Base-by-base conservation (phyloP, 2,113 vertebrate species). In the Cervus canadensis region DNA sequence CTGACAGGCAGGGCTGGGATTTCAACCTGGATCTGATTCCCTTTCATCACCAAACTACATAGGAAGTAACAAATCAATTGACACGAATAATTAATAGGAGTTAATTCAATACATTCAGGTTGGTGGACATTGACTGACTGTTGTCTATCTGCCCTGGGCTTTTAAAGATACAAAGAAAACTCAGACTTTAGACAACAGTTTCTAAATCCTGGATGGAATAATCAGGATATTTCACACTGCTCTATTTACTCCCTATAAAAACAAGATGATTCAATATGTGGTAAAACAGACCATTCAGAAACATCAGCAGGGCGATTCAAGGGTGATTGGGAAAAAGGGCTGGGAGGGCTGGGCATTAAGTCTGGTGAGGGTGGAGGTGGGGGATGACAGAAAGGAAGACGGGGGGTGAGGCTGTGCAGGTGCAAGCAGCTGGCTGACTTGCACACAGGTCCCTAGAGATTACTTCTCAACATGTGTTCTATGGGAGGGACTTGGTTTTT, bases 401-500 rank as follows among this genome's bases (percentile, higher is more conserved):
- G 1, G 54, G 21, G n/a, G 52, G 21, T 6, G n/a, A 59, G 71
- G 40, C 84, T 45, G 5, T 15, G n/a, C 5, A 2, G 74, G n/a
- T 12, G 21, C 3, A n/a, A 50, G 87, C 87, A 45, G 52, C 43
- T n/a, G 11, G 7, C 83, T 19, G 86, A 43, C 56, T 21, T 26
- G 50, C 52, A 26, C 2, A 4, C 16, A 43, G 12, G 52, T n/a
- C 33, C 64, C 50, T 28, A 7, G 6, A 16, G 43, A 23, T 64
- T 17, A 62, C 45, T 48, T 89, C n/a, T 59, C 40, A 8, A 36
- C 14, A 0, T 5, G 15, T 1, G 23, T 19, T 82, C 54, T 4
- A 1, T 4, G 7, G 50, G 33, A 13, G 30, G 7, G 3, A 25
- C 2, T 6, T 6, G 25, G 3, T 5, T 8, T 45, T 64, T n/a